phyloP scores from a whole-genome alignment of 2,888 invertebrate species.

The Liopterus haemorrhoidalis region DNA sequence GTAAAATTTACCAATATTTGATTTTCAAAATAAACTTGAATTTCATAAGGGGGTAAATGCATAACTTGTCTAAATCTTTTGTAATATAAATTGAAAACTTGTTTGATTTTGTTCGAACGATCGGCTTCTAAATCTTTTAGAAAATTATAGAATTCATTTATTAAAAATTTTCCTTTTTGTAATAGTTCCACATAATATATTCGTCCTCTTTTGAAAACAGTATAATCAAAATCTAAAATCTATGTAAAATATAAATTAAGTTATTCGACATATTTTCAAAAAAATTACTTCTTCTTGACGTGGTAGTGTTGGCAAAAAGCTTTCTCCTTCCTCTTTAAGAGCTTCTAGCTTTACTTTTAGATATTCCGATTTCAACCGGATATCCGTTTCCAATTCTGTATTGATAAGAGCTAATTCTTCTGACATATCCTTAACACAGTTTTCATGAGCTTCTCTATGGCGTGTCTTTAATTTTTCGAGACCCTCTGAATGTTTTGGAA shows the following conservation, averaged over 20 bases:
- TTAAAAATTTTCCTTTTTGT: constrained; percentile 20
- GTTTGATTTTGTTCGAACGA: constrained; percentile 35
- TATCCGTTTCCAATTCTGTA: constrained; percentile 31
- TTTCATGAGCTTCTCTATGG: constrained; percentile 30
- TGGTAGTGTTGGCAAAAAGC: no score
- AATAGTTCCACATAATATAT: constrained; percentile 22
- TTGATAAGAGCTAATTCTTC: constrained; percentile 30
- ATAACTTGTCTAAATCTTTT: constrained; percentile 34
- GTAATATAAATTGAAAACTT: constrained; percentile 35
- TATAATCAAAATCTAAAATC: constrained; percentile 14
- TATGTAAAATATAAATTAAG: constrained; percentile 2
- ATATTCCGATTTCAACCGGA: constrained; percentile 28
- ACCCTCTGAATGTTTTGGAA: constrained; percentile 15
- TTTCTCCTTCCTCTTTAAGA: constrained; percentile 3
- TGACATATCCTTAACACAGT: constrained; percentile 28
- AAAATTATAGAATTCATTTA: constrained; percentile 31
- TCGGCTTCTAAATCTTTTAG: constrained; percentile 33
- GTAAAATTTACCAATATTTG: constrained; percentile 36
- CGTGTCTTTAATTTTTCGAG: constrained; percentile 25
- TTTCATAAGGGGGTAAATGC: constrained; percentile 36
- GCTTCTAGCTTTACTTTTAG: constrained; percentile 18
- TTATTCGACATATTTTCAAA: background rate
- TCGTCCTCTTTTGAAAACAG: constrained; percentile 22
- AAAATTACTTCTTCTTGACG: background rate
- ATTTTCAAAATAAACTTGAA: constrained; percentile 38